phyloP scores from a whole-genome alignment of 2,113 vertebrate genomes.

The Festucalex cinctus region DNA sequence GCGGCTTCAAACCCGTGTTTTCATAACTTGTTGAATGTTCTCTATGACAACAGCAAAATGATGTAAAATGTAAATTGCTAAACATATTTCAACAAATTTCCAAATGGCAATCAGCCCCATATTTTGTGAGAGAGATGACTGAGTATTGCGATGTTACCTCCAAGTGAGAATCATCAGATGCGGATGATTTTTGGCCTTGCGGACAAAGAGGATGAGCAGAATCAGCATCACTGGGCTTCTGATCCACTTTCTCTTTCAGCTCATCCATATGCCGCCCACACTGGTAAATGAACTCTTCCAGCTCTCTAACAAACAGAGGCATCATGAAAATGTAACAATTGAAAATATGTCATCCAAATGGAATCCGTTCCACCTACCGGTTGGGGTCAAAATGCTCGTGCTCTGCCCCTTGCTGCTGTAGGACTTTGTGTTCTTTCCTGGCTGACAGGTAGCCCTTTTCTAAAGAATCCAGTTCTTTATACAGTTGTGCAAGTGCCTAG shows the following conservation, averaged over 20 bases:
- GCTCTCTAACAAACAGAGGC: conserved; percentile 63
- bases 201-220: conserved; percentile 26
- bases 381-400: conserved; percentile 69
- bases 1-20: not conserved
- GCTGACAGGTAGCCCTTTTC: conserved; percentile 79
- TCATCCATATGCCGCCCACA: conserved; percentile 79
- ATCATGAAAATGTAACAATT: not conserved
- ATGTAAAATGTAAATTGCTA: too few species aligned
- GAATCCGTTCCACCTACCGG: conserved; percentile 63
- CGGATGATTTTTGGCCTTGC: not conserved
- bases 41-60: too few species aligned
- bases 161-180: conserved; percentile 2
- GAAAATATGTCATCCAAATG: not conserved
- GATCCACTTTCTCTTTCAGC: conserved; percentile 76
- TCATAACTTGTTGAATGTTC: not conserved
- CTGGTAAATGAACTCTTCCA: conserved; percentile 82
- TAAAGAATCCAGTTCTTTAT: conserved; percentile 68
- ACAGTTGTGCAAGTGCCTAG: conserved; percentile 74
- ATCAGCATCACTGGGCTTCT: not conserved
- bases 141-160: not conserved
- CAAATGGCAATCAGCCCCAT: too few species aligned
- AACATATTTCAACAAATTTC: too few species aligned
- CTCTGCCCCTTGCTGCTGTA: conserved; percentile 42
- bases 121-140: not conserved
- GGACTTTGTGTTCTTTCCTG: conserved; percentile 58